Conservation (phyloP, 2,797 vertebrate species). For the Silurus aristotelis region DNA sequence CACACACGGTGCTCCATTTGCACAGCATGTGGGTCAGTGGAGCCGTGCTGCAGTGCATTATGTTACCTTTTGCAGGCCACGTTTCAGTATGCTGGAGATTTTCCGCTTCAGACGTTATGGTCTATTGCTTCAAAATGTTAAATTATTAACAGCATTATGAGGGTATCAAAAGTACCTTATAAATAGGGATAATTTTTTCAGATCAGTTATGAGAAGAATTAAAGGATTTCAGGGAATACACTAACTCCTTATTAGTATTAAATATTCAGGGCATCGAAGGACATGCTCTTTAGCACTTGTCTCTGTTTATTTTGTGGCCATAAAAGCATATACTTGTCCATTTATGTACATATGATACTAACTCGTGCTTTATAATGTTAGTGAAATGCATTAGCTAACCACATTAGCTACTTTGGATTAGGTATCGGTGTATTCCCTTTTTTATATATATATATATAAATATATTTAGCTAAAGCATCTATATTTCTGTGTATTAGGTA, state of each 20-base stretch:
- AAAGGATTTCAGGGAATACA: neutral
- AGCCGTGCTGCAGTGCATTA: neutral
- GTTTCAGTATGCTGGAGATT: neutral
- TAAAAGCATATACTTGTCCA: neutral
- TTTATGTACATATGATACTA: neutral
- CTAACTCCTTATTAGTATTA: neutral
- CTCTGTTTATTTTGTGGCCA: neutral
- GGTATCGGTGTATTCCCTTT: neutral
- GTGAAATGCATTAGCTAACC: neutral
- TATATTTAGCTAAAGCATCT: neutral
- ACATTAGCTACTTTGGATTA: neutral
- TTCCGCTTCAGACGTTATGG: neutral
- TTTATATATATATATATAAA: no score
- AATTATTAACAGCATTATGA: neutral
- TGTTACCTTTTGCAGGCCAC: neutral
- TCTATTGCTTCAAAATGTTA: neutral
- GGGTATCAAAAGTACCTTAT: neutral
- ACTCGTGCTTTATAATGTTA: neutral
- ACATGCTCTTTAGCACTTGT: neutral
- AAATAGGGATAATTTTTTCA: neutral
- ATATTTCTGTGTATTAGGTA: slow-evolving; percentile 74
- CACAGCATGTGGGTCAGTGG: slow-evolving; percentile 19
- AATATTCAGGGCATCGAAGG: neutral
- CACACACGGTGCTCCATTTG: slow-evolving; percentile 40
- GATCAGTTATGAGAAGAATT: neutral